phyloP scores from a whole-genome alignment of 2,113 vertebrate genomes.

The Mormyrus lacerda region DNA sequence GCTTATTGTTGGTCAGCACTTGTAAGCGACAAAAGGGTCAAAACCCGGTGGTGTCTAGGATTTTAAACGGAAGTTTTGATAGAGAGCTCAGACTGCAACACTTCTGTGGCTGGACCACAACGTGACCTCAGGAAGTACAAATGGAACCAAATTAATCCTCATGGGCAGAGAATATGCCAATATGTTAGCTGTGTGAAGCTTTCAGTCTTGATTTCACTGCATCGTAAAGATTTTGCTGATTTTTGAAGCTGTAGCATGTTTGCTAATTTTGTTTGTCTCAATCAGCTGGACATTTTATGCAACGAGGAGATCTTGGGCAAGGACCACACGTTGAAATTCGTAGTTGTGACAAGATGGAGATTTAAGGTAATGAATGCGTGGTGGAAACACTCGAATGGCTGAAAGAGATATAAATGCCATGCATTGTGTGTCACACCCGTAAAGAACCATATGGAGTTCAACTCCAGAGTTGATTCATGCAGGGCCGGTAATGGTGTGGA shows the following conservation, averaged over 20 bases:
- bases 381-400: too few relatives aligned
- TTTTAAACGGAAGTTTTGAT: neutral
- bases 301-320: constrained; percentile 98
- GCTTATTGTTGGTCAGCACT: neutral
- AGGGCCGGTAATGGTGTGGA: neutral
- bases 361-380: constrained; percentile 75
- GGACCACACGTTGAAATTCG: constrained; percentile 98
- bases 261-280: neutral
- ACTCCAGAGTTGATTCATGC: neutral
- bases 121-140: neutral
- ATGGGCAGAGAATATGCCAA: neutral
- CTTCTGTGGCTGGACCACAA: neutral
- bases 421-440: neutral
- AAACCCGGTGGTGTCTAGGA: neutral
- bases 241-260: neutral
- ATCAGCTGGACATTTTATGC: constrained; percentile 98
- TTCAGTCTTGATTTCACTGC: neutral
- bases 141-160: neutral
- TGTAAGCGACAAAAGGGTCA: neutral
- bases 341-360: constrained; percentile 98
- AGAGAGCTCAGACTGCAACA: neutral
- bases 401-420: neutral
- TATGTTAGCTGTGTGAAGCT: neutral
- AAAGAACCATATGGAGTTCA: neutral
- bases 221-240: neutral